Base-by-base conservation (phyloP, 2,888 invertebrate genomes). In the Mesorhabditis spiculigera region DNA sequence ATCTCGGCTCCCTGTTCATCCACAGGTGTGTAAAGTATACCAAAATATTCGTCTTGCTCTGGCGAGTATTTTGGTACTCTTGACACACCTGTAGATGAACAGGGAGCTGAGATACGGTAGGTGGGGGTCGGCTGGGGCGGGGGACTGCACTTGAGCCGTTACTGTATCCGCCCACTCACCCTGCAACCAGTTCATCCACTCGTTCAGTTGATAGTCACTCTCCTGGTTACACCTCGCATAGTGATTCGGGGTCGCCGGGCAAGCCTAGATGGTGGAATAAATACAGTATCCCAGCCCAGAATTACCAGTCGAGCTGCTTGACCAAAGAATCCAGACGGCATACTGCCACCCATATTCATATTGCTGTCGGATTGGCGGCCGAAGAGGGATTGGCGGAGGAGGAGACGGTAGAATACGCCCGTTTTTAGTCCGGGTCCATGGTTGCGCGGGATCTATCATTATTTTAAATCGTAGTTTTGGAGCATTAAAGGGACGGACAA, bases 381-480 rank as follows among this genome's bases (percentile, higher is more conserved):
- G 70, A 85, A 85, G 41, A 84, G 71, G 28, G 82, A 82, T 69
- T 85, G 84, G 42, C 84, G 75, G 77, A 85, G 76, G 66, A 83
- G 72, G 10, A 84, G 72, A 63, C 84, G 82, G 70, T 81, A 84
- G 75, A 75, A 84, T 5, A 84, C 84, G n/a, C 84, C 84, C 0
- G 82, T 75, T 45, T 79, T 73, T 71, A 81, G 75, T 44, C 81
- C 84, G 8, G 83, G 83, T 68, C 78, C 81, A 45, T 75, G 69
- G 45, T 76, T 77, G 74, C 84, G 84, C 0, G 79, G 82, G 67
- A 85, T 80, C 80, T 77, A 68, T n/a, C 68, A n/a, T 2, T 2
- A 50, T 50, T 13, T 65, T 41, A 68, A 42, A 50, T n/a, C 10
- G 58, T 73, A 28, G 16, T 58, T 58, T 10, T n/a, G 1, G 2